A percentile compares a stretch with the other conserved stretches of the same genome.
phyloP scores from a whole-genome alignment of 1,140 invertebrate genomes.

The Eupristina koningsbergeri region DNA sequence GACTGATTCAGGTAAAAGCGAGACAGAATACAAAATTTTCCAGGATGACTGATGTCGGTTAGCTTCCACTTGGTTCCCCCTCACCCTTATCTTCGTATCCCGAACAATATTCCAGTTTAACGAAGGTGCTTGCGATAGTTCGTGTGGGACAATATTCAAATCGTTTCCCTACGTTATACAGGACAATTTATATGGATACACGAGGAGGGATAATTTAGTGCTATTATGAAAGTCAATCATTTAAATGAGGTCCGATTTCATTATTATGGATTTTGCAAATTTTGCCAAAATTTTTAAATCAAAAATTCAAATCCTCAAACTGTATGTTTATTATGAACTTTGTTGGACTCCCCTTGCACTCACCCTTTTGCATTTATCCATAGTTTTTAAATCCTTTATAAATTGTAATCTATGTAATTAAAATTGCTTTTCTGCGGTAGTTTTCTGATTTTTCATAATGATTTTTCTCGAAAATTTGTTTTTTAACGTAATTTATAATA shows the following conservation, averaged over 20 bases:
- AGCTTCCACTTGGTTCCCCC: slow-evolving; percentile 65
- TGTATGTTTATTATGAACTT: too few relatives aligned
- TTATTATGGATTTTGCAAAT: neutral
- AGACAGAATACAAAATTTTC: slow-evolving; percentile 65
- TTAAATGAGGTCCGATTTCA: neutral
- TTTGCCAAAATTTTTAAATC: too few relatives aligned
- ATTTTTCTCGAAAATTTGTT: too few relatives aligned
- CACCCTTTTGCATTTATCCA: too few relatives aligned
- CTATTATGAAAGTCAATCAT: neutral
- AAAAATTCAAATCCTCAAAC: too few relatives aligned
- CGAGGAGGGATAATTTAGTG: neutral
- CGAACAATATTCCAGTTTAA: slow-evolving; percentile 35
- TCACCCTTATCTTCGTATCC: slow-evolving; percentile 28
- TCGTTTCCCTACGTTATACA: neutral
- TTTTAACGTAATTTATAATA: too few relatives aligned
- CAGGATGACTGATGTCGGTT: slow-evolving; percentile 61
- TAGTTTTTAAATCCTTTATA: too few relatives aligned
- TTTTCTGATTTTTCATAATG: too few relatives aligned
- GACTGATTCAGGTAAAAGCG: slow-evolving; percentile 54
- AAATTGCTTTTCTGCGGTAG: too few relatives aligned
- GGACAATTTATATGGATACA: slow-evolving; percentile 31
- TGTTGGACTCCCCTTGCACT: too few relatives aligned
- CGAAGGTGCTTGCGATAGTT: slow-evolving; percentile 39
- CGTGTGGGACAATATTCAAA: slow-evolving; percentile 35
- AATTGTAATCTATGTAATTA: too few relatives aligned